These are phyloP conservation scores for Corapipo altera DNA, from an alignment of 2,113 vertebrate genomes.

Conservation along the genomic window DNA sequence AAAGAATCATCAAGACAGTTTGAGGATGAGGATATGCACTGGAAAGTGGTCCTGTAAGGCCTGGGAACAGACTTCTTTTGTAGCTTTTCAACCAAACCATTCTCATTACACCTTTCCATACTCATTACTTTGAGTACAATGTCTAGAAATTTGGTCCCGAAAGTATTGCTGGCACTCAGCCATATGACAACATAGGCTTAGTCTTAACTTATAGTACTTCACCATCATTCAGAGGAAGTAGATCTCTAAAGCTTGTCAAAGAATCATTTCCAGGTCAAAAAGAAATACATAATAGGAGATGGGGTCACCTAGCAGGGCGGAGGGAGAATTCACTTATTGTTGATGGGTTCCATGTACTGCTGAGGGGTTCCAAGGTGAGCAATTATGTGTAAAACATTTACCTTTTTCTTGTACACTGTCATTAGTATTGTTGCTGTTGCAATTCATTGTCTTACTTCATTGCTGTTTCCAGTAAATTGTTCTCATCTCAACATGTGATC, in stretches of 20 bases:
- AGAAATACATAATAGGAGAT: background rate
- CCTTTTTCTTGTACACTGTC: background rate
- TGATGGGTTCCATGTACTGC: background rate
- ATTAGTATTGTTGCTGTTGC: background rate
- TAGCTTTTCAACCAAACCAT: background rate
- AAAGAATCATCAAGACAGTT: background rate
- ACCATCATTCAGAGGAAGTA: background rate
- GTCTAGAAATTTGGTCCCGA: background rate
- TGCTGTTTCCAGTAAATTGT: background rate
- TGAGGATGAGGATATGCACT: background rate
- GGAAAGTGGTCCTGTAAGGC: background rate
- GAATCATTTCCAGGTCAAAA: background rate
- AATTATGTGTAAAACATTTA: background rate
- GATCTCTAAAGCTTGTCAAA: background rate
- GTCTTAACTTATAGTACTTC: background rate
- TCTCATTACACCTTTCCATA: background rate
- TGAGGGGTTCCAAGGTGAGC: background rate
- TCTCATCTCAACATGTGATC: background rate
- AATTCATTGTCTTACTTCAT: background rate
- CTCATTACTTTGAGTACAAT: background rate
- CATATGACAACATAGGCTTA: background rate
- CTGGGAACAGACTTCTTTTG: background rate
- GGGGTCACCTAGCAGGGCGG: background rate
- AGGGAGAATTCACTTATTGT: background rate
- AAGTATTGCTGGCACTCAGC: background rate